Percentiles rank a stretch among this genome's conserved stretches.
Evolutionary conservation across 2,113 vertebrate species (phyloP).

Genomic region (Pyxicephalus adspersus): DNA sequence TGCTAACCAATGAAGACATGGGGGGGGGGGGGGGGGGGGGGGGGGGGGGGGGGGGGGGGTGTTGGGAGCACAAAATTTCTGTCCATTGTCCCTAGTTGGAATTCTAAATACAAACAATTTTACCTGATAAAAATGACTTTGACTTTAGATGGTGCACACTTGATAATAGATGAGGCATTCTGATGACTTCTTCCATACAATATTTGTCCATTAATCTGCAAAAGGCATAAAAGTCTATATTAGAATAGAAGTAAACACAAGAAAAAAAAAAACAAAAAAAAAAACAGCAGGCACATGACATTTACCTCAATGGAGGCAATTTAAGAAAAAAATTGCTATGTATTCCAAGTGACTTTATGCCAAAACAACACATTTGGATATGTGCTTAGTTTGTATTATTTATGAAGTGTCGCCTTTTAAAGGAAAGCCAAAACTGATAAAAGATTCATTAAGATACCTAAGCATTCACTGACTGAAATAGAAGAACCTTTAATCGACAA

Average conservation of each 20-base stretch:
- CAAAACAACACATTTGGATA: not conserved
- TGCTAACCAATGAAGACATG: too few relatives aligned
- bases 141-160: conserved; percentile 90
- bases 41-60: too few relatives aligned
- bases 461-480: not conserved
- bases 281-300: not conserved
- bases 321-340: too few relatives aligned
- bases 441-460: conserved; percentile 2
- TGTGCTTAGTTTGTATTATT: not conserved
- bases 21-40: too few relatives aligned
- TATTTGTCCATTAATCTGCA: conserved; percentile 93
- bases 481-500: not conserved
- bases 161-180: conserved; percentile 96
- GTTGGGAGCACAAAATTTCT: too few relatives aligned
- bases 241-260: not conserved
- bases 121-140: conserved; percentile 95
- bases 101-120: not conserved
- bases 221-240: not conserved
- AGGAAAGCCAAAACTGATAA: not conserved
- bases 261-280: not conserved
- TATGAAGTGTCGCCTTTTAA: not conserved
- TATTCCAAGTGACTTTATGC: not conserved
- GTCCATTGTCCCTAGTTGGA: too few relatives aligned
- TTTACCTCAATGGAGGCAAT: too few relatives aligned
- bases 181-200: conserved; percentile 95